phyloP scores from a whole-genome alignment of 1,140 invertebrate genomes.

The Sitodiplosis mosellana region DNA sequence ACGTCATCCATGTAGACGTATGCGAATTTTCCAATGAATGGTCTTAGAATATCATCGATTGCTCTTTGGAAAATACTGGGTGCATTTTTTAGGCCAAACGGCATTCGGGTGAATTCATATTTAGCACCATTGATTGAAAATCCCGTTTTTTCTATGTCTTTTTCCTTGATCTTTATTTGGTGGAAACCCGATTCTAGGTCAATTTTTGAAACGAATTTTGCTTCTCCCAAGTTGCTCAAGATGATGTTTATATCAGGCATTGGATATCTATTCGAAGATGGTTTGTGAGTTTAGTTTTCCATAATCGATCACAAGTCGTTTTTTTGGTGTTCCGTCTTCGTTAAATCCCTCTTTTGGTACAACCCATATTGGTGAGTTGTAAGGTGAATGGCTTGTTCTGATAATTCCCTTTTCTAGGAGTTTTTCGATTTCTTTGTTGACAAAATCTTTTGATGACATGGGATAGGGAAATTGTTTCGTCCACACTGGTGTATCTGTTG shows the following conservation, averaged over 20 bases:
- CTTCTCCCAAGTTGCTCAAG: constrained; percentile 15
- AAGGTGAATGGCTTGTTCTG: constrained; percentile 1
- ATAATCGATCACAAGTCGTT: constrained; percentile 21
- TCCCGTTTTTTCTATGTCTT: constrained; percentile 26
- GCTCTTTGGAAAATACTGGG: constrained; percentile 25
- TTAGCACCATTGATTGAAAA: constrained; percentile 20
- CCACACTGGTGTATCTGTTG: constrained; percentile 5
- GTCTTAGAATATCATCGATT: constrained; percentile 22
- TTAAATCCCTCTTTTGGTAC: constrained; percentile 11
- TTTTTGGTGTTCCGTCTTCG: constrained; percentile 10
- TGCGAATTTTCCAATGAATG: constrained; percentile 10
- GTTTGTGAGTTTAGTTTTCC: constrained; percentile 19
- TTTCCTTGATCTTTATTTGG: constrained; percentile 26
- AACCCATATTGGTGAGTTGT: constrained; percentile 11
- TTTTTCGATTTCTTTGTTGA: constrained; percentile 6
- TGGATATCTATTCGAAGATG: constrained; percentile 24
- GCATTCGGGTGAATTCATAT: constrained; percentile 21
- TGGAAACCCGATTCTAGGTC: constrained; percentile 28
- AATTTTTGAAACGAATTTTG: constrained; percentile 21
- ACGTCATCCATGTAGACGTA: constrained; percentile 15
- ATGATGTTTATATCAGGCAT: constrained; percentile 30
- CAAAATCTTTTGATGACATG: constrained; percentile 4
- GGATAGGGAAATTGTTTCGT: constrained; percentile 9
- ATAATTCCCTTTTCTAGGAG: constrained; percentile 6
- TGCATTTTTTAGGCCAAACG: constrained; percentile 25